Evolutionary conservation across 2,113 vertebrate genomes (phyloP), one percentile per base, ranked within the genome.

Genomic region (Dendrocopos noguchii): DNA sequence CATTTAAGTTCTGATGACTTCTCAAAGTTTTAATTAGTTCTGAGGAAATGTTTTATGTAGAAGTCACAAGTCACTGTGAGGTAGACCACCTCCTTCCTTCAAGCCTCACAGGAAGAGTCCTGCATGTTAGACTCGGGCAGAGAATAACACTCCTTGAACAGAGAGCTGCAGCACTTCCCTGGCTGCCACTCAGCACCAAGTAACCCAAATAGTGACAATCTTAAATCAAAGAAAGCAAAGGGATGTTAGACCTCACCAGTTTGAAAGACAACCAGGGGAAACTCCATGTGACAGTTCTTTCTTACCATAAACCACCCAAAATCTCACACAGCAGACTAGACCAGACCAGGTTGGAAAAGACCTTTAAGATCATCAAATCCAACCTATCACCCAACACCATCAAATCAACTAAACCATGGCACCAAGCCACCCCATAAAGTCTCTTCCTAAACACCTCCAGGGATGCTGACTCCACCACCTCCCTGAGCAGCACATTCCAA

Each of bases 21-120:
- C 60, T 77, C 56, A 21, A 87, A 94, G 81, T 96, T 96, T 91
- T 94, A 96, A 95, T 95, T 93, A 92, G 89, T 77, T 92, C 75
- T 85, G 72, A 91, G 68, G 70, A 94, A 94, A 76, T 53, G 64
- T 82, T 96, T 85, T 64, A 82, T 78, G 81, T 52, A 76, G 61
- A 71, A 95, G 84, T 56, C 91, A 84, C 52, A 85, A 80, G 60
- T 73, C 14, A 4, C 31, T 0, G 0, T 34, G 67, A 73, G 39
- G 31, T 3, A 80, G 59, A 47, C 50, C 67, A 59, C 46, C n/a
- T 15, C 10, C 46, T 29, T 27, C 15, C 47, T 50, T 79, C 60
- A 52, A 73, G 19, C 18, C 36, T 56, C 34, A 24, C 0, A 21
- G 73, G 42, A 55, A 6, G 88, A 82, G 22, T 67, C 33, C 60